A percentile compares a stretch with the other conserved stretches of the same genome.
Conservation (phyloP, 2,113 vertebrate species). For the Catharus minimus region DNA sequence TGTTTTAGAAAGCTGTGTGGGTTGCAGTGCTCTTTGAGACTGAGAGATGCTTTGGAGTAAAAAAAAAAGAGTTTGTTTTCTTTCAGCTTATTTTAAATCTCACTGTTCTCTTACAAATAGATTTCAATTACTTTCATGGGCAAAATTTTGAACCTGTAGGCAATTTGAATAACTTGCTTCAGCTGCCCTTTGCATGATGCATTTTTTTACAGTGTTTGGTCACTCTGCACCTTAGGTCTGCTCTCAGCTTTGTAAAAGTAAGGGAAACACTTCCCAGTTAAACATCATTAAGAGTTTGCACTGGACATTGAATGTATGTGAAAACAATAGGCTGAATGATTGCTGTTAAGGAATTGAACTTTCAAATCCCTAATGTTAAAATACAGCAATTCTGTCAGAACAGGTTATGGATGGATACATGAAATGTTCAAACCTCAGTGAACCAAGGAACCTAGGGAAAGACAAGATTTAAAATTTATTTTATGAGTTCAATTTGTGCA, state of each 20-base stretch:
- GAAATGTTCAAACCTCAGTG: not conserved
- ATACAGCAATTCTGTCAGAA: not conserved
- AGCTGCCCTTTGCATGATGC: not conserved
- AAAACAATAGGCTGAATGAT: not conserved
- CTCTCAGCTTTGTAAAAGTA: not conserved
- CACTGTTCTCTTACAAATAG: not conserved
- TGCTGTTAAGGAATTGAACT: not conserved
- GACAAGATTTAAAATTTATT: not conserved
- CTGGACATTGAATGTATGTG: not conserved
- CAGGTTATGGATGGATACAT: not conserved
- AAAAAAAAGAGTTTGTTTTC: not conserved
- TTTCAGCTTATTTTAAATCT: not conserved
- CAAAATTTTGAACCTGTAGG: not conserved
- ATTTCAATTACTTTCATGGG: not conserved
- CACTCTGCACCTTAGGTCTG: not conserved
- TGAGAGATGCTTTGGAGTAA: not conserved
- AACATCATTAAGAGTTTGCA: not conserved
- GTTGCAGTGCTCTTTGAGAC: not conserved
- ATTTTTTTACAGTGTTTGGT: not conserved
- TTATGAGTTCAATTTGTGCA: not conserved
- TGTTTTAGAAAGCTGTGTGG: not conserved
- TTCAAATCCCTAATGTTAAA: not conserved
- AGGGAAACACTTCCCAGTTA: not conserved
- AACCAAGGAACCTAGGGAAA: not conserved
- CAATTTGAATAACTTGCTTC: constrained; percentile 12